These are phyloP conservation scores for Lycaon pictus DNA, from an alignment of 2,113 vertebrate species.

Conservation along the genomic window DNA sequence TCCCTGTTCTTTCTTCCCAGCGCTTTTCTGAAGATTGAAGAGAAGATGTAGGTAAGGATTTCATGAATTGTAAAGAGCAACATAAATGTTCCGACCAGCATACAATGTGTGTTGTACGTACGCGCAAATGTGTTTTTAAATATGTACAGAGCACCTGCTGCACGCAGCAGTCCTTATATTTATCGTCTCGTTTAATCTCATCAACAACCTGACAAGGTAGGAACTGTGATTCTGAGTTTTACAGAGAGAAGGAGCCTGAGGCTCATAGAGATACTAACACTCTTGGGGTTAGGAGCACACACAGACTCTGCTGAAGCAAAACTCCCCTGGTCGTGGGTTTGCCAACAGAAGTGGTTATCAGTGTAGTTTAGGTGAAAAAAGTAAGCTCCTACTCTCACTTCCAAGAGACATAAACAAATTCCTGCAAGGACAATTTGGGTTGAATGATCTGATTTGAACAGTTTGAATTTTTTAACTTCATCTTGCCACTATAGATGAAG, in stretches of 20 bases:
- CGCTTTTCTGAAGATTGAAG: not conserved
- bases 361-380: conserved; percentile 1
- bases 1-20: not conserved
- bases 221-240: not conserved
- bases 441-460: not conserved
- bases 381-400: not conserved
- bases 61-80: not conserved
- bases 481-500: not conserved
- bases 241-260: not conserved
- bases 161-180: not conserved
- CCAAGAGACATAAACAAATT: not conserved
- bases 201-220: not conserved
- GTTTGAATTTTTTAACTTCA: not conserved
- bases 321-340: not conserved
- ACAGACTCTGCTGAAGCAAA: not conserved
- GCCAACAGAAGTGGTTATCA: not conserved
- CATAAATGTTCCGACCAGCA: not conserved
- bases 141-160: not conserved
- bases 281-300: not conserved
- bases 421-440: not conserved
- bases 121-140: not conserved
- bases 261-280: not conserved
- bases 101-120: not conserved
- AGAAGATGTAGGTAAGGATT: not conserved
- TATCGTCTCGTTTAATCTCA: not conserved